Evolutionary conservation across 2,113 vertebrate species (phyloP), one percentile per base, ranked within the genome.

Genomic region (Chiloscyllium plagiosum): DNA sequence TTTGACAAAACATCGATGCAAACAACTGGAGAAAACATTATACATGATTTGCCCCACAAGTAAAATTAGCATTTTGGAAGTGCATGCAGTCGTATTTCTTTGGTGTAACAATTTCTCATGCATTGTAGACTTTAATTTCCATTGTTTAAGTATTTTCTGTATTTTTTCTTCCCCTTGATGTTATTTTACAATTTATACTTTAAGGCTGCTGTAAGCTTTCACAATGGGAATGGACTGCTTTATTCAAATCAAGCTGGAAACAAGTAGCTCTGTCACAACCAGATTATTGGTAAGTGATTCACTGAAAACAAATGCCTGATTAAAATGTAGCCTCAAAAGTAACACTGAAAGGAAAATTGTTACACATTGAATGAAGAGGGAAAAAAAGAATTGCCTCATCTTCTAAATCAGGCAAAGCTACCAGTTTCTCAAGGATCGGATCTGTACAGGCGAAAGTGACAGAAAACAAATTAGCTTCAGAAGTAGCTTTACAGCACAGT

Each of bases 381-480:
- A 92, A 66, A 4, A 65, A 66, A 17, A 69, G 37, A 69, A 94
- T 94, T 94, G 66, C 92, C 92, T 94, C 66, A 70, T 50, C 47
- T 69, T 50, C 93, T 94, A 42, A 94, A 72, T 70, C 68, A 69
- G 68, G 70, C 37, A 50, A 29, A 72, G 65, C 42, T 50, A 94
- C 93, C 52, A 70, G 37, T 94, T 47, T 95, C 72, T 47, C 93
- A 95, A 72, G 68, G 94, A 70, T 72, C 37, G 52, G 42, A 72
- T 72, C 66, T 76, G 94, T 72, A 52, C 69, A 50, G 94, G 29
- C 10, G 33, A 50, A 95, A 76, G 68, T 95, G 94, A 95, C 94
- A 95, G 94, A 26, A 95, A 95, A 95, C 68, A 95, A 95, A 95
- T 95, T 95, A 95, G 69, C 72, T 95, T 69, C 26, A 26, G 68